Percentiles rank a stretch among this genome's conserved stretches.
phyloP scores from a whole-genome alignment of 2,888 invertebrate genomes.

The Tineola bisselliella region DNA sequence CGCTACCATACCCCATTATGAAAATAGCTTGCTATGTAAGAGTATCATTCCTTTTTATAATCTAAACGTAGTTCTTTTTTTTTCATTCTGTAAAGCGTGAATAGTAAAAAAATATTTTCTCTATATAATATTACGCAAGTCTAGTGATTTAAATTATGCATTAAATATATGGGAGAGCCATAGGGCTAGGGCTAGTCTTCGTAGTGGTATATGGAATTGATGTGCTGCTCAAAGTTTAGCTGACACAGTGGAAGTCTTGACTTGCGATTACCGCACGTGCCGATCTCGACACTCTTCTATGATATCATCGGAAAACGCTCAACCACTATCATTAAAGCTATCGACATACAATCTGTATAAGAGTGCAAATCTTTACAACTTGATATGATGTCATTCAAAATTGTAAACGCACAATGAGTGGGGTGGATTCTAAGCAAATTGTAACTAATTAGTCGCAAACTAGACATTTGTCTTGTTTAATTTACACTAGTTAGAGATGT shows the following conservation, averaged over 20 bases:
- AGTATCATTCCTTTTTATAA: constrained; percentile 58
- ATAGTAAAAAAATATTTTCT: constrained; percentile 24
- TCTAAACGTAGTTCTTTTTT: constrained; percentile 31
- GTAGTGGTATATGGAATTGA: too few relatives aligned
- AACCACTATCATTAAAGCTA: constrained; percentile 1
- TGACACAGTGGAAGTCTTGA: background rate
- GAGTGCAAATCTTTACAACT: too few relatives aligned
- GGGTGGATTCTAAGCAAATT: background rate
- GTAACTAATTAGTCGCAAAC: background rate
- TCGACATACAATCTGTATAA: background rate
- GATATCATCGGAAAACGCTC: constrained; percentile 34
- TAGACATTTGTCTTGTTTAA: constrained; percentile 1
- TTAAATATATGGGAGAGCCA: too few relatives aligned
- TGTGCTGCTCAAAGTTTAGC: background rate
- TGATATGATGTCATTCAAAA: background rate
- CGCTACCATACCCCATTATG: constrained; percentile 57
- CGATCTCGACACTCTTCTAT: constrained; percentile 49
- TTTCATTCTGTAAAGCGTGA: constrained; percentile 34
- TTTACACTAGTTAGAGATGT: constrained; percentile 14
- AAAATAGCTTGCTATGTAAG: constrained; percentile 45
- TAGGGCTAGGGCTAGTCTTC: too few relatives aligned
- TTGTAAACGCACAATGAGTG: background rate
- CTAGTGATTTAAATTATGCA: background rate
- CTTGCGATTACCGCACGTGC: constrained; percentile 42
- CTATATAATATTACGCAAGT: background rate